Conservation (phyloP, 2,888 invertebrate genomes). For the Xestoiulus laeticollis region DNA sequence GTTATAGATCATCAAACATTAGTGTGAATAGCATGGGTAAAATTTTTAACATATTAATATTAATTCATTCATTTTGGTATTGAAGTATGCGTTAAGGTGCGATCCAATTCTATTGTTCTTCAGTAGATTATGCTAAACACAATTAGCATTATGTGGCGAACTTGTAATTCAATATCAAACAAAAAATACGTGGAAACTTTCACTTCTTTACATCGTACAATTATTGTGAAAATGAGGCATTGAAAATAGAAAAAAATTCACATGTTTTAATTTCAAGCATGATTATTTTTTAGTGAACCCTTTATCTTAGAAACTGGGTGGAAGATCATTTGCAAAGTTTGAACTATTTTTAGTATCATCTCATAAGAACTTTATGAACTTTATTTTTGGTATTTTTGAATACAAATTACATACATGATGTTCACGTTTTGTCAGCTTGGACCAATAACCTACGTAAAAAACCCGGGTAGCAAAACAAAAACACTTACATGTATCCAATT, state of each 20-base stretch:
- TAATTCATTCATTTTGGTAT: neutral
- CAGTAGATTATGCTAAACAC: neutral
- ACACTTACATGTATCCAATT: too few species aligned
- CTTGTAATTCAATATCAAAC: neutral
- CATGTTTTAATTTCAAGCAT: neutral
- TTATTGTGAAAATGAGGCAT: neutral
- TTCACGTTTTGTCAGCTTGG: too few species aligned
- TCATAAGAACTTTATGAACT: too few species aligned
- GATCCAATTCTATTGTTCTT: constrained; percentile 11
- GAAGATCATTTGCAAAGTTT: neutral
- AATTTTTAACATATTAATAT: constrained; percentile 1
- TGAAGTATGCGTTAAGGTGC: neutral
- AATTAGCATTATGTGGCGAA: constrained; percentile 13
- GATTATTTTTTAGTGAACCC: neutral
- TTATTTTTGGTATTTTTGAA: too few species aligned
- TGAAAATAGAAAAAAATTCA: neutral
- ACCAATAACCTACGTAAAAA: too few species aligned
- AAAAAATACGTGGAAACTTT: neutral
- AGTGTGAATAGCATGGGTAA: constrained; percentile 21
- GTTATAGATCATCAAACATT: neutral
- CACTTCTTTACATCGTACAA: neutral
- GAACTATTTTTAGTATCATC: neutral
- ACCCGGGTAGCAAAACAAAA: too few species aligned
- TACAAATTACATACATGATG: too few species aligned
- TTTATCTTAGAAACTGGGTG: neutral